A percentile compares a stretch with the other conserved stretches of the same genome.
Evolutionary conservation across 2,113 vertebrate species (phyloP).

Genomic region (Psophia crepitans): DNA sequence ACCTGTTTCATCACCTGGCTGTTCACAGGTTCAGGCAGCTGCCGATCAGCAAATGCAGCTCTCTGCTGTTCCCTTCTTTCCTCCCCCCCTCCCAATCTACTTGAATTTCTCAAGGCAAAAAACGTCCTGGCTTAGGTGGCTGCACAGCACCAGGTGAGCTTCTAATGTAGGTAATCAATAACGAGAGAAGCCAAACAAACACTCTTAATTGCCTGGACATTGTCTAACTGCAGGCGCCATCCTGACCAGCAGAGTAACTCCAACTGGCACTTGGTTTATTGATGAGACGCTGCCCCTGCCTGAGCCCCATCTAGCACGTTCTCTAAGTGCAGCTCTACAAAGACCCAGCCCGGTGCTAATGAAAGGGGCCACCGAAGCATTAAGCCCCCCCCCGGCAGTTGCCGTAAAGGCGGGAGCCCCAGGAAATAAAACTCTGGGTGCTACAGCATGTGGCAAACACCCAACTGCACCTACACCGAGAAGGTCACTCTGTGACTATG

Average conservation of each 20-base stretch:
- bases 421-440: not conserved
- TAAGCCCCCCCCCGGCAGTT: not conserved
- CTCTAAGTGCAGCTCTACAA: not conserved
- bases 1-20: not conserved
- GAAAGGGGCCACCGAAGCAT: not conserved
- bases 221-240: not conserved
- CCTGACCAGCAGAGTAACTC: not conserved
- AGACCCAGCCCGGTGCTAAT: not conserved
- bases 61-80: not conserved
- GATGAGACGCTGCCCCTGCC: not conserved
- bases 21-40: not conserved
- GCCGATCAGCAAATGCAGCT: not conserved
- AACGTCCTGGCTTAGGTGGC: not conserved
- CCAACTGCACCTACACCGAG: not conserved
- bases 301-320: not conserved
- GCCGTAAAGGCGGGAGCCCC: not conserved
- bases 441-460: not conserved
- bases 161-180: not conserved
- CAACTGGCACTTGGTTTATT: not conserved
- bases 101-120: not conserved
- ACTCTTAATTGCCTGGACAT: not conserved
- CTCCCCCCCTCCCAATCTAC: not conserved
- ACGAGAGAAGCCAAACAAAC: not conserved
- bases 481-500: not conserved
- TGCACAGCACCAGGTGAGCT: not conserved